Percentiles rank a stretch among this genome's conserved stretches.
Conservation (phyloP, 92 coral and sea anemone species). For the Parazoanthus atlanticus region DNA sequence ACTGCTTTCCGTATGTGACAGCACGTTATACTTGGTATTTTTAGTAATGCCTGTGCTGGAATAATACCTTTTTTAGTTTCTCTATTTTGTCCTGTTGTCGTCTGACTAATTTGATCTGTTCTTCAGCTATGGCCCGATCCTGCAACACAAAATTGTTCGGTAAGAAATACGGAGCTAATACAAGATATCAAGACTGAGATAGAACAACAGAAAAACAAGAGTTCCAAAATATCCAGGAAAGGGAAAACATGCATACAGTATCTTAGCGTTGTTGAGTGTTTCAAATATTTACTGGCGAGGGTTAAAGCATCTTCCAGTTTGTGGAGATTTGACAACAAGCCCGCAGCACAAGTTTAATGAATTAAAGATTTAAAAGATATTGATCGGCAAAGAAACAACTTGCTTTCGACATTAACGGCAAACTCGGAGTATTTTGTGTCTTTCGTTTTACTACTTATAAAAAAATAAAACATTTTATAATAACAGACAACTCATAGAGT, state of each 20-base stretch:
- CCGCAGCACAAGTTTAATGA: no score
- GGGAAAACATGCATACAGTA: not conserved
- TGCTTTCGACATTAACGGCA: not conserved
- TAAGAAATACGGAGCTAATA: not conserved
- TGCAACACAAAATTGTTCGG: conserved; percentile 13
- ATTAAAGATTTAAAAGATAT: no score
- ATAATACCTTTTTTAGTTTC: conserved; percentile 83
- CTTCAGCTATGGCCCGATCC: conserved; percentile 98
- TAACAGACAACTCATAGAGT: no score
- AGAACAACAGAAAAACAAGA: no score
- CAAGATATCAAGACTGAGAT: no score
- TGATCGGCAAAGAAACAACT: not conserved
- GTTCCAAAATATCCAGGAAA: not conserved
- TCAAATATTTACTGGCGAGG: not conserved
- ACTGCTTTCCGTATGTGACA: no score
- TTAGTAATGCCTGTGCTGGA: not conserved
- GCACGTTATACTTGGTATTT: not conserved
- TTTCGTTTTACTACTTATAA: no score
- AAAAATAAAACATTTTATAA: no score
- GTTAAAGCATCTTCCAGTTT: not conserved
- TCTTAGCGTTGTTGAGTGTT: not conserved
- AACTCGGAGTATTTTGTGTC: no score
- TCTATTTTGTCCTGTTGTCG: conserved; percentile 90
- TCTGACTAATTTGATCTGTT: conserved; percentile 88
- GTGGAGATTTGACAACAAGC: no score